Percentiles rank a stretch among this genome's conserved stretches.
These are phyloP conservation scores for Chydorus sphaericus DNA, from an alignment of 2,888 invertebrate species.

Conservation along the genomic window DNA sequence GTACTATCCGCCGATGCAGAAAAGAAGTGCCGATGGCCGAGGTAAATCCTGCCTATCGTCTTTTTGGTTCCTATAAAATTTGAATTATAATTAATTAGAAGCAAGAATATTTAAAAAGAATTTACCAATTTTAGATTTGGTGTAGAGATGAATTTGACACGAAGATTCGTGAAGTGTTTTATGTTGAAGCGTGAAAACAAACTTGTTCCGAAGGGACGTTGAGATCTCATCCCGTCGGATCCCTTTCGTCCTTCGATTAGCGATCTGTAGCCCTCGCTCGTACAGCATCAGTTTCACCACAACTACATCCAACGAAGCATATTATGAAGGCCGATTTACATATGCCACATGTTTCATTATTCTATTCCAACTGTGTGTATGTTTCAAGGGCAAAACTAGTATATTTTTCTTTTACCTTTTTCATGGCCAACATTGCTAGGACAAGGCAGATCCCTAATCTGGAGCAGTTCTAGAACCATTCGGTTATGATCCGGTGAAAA, in stretches of 20 bases:
- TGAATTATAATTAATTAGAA: background rate
- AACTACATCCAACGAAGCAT: background rate
- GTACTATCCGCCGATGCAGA: background rate
- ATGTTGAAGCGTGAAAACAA: slow-evolving; percentile 3
- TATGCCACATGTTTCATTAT: background rate
- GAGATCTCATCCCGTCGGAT: slow-evolving; percentile 7
- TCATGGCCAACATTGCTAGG: background rate
- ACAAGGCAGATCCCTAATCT: background rate
- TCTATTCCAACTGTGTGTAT: background rate
- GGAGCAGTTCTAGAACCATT: background rate
- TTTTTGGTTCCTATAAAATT: slow-evolving; percentile 7
- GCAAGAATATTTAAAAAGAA: background rate
- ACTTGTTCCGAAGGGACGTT: background rate
- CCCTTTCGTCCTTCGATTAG: slow-evolving; percentile 8
- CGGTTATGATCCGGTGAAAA: background rate
- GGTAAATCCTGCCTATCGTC: slow-evolving; percentile 5
- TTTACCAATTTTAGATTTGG: slow-evolving; percentile 11
- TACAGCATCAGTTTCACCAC: slow-evolving; percentile 7
- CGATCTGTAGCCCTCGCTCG: slow-evolving; percentile 4
- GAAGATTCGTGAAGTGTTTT: slow-evolving; percentile 8
- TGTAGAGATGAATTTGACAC: slow-evolving; percentile 9
- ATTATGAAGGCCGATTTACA: background rate
- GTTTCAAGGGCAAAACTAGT: too few species aligned
- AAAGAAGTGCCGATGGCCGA: slow-evolving; percentile 12
- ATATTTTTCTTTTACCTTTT: background rate